A percentile compares a stretch with the other conserved stretches of the same genome.
Conservation (phyloP, 2,113 vertebrate genomes). For the human region DNA sequence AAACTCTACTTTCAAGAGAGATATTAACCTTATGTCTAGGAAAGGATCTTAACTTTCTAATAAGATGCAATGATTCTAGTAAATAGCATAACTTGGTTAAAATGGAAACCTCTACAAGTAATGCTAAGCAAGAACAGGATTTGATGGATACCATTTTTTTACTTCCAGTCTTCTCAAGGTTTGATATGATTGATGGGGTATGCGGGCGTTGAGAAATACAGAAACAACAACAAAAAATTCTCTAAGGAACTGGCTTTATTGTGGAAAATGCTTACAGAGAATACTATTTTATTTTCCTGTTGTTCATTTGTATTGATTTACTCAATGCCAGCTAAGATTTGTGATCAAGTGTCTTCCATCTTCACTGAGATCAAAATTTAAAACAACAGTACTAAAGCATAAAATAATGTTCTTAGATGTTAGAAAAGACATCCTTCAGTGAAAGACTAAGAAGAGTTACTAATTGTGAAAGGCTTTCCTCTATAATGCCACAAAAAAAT, state of each 20-base stretch:
- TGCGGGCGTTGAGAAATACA: too few relatives aligned
- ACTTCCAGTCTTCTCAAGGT: background rate
- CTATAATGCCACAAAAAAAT: background rate
- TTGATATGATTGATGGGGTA: background rate
- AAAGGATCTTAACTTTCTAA: background rate
- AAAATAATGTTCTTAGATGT: background rate
- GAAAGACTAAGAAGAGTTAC: background rate
- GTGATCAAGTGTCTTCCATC: background rate
- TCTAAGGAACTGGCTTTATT: background rate
- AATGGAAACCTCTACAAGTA: background rate
- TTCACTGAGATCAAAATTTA: background rate
- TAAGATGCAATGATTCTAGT: background rate
- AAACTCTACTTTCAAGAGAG: background rate
- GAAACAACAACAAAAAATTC: background rate
- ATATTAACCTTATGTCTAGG: background rate
- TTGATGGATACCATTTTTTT: background rate
- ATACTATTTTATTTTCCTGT: background rate
- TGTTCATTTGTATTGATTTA: background rate
- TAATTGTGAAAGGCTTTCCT: background rate
- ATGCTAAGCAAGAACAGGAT: background rate
- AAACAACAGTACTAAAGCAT: background rate
- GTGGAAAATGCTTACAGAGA: background rate
- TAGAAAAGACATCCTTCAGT: background rate
- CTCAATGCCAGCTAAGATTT: background rate
- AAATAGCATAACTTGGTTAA: background rate